phyloP scores from a whole-genome alignment of 1,140 invertebrate genomes.

The Drosophila nasuta region DNA sequence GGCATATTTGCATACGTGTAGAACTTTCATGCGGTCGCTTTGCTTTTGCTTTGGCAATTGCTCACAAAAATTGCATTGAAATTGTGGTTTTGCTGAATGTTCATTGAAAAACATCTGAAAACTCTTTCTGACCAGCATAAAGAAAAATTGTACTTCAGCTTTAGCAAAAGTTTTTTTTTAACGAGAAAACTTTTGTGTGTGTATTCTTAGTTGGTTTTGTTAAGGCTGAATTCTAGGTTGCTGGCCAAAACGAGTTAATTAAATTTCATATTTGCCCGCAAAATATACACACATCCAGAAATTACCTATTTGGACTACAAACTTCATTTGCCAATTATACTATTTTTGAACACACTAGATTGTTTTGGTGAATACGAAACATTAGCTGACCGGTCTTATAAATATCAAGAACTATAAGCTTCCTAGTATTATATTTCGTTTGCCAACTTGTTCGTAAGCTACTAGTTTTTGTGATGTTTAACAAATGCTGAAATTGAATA shows the following conservation, averaged over 20 bases:
- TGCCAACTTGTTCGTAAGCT: too few relatives aligned
- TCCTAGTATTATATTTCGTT: too few relatives aligned
- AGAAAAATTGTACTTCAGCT: constrained; percentile 65
- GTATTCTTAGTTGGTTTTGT: constrained; percentile 37
- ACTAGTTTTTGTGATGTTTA: too few relatives aligned
- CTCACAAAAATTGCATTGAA: constrained; percentile 80
- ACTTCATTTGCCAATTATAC: neutral
- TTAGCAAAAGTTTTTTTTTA: constrained; percentile 62
- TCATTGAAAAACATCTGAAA: constrained; percentile 57
- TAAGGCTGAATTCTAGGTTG: constrained; percentile 14
- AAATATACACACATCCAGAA: constrained; percentile 1
- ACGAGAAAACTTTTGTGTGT: constrained; percentile 79
- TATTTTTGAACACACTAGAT: neutral
- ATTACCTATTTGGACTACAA: neutral
- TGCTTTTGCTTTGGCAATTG: constrained; percentile 67
- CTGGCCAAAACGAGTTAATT: constrained; percentile 71
- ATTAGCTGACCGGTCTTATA: too few relatives aligned
- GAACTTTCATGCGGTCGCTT: constrained; percentile 53
- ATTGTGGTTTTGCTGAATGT: constrained; percentile 61
- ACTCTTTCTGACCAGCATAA: constrained; percentile 56
- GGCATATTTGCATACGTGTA: constrained; percentile 46
- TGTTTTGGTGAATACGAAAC: too few relatives aligned
- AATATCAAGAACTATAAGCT: too few relatives aligned
- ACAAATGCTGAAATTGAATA: too few relatives aligned
- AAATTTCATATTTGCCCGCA: constrained; percentile 76